Conservation (phyloP, 2,797 vertebrate species). For the Acipenser oxyrinchus region DNA sequence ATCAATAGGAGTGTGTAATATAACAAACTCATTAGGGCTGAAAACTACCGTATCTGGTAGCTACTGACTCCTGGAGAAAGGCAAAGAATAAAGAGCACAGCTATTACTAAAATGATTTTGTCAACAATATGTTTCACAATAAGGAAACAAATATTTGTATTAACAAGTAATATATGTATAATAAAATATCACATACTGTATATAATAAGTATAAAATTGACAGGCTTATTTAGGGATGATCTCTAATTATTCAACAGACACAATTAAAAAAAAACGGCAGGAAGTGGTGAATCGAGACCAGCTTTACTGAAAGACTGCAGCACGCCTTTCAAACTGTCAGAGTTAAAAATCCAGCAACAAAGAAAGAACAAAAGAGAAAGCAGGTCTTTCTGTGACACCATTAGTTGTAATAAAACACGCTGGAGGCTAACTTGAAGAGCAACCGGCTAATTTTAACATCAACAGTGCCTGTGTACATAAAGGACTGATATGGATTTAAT, state of each 20-base stretch:
- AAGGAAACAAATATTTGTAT: neutral
- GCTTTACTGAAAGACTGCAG: slow-evolving; percentile 43
- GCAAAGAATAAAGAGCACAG: slow-evolving; percentile 5
- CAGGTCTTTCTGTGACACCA: slow-evolving; percentile 19
- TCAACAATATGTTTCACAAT: neutral
- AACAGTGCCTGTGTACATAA: slow-evolving; percentile 63
- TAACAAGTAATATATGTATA: neutral
- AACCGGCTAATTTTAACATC: slow-evolving; percentile 68
- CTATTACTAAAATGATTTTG: neutral
- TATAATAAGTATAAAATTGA: neutral
- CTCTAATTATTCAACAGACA: neutral
- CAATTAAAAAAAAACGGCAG: slow-evolving; percentile 14
- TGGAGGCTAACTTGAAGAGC: slow-evolving; percentile 54
- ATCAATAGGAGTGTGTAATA: too few species aligned
- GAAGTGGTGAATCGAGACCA: too few species aligned
- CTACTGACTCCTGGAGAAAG: neutral
- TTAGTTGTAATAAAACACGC: slow-evolving; percentile 63
- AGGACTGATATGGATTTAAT: slow-evolving; percentile 72
- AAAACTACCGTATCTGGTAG: too few species aligned
- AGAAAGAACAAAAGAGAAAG: slow-evolving; percentile 62
- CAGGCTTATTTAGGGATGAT: neutral
- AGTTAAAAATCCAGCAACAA: slow-evolving; percentile 54
- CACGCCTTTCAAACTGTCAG: slow-evolving; percentile 43
- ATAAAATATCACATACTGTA: neutral
- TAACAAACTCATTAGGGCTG: too few species aligned